These are phyloP conservation scores for Takifugu rubripes DNA, from an alignment of 2,797 vertebrate genomes.

Conservation along the genomic window DNA sequence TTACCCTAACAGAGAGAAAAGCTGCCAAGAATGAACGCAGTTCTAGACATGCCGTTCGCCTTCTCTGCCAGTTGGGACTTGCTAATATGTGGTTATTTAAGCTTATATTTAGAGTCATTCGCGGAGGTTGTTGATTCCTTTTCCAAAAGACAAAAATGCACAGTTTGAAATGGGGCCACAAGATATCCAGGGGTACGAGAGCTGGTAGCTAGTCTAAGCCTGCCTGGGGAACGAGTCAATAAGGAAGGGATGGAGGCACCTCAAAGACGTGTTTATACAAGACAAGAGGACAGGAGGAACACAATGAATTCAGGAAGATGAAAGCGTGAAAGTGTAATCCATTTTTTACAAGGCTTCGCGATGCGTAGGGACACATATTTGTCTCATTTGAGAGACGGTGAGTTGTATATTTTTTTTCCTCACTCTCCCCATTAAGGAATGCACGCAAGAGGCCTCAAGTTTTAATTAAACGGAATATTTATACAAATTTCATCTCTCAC, in stretches of 20 bases:
- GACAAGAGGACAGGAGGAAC: conserved; percentile 1
- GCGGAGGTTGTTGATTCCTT: not conserved
- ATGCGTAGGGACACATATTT: conserved; percentile 35
- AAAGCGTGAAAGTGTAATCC: conserved; percentile 3
- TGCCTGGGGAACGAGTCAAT: too few relatives aligned
- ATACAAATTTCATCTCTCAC: conserved; percentile 54
- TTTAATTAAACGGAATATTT: conserved; percentile 73
- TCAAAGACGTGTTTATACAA: too few relatives aligned
- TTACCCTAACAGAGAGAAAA: not conserved
- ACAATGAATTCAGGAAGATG: conserved; percentile 9
- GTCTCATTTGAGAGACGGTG: conserved; percentile 53
- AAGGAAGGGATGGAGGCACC: conserved; percentile 3
- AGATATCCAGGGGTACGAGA: too few relatives aligned
- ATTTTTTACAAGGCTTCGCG: conserved; percentile 39
- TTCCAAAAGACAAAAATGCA: not conserved
- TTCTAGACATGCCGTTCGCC: too few relatives aligned
- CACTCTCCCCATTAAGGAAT: conserved; percentile 43
- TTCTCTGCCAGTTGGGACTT: too few relatives aligned
- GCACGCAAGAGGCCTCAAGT: conserved; percentile 50
- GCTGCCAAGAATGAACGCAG: not conserved
- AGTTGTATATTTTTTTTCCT: conserved; percentile 37
- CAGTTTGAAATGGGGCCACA: not conserved
- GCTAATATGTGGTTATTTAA: not conserved
- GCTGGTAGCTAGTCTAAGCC: too few relatives aligned
- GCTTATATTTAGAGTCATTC: not conserved